Conservation (phyloP, 2,888 invertebrate genomes). For the Drosophila buzzatii region DNA sequence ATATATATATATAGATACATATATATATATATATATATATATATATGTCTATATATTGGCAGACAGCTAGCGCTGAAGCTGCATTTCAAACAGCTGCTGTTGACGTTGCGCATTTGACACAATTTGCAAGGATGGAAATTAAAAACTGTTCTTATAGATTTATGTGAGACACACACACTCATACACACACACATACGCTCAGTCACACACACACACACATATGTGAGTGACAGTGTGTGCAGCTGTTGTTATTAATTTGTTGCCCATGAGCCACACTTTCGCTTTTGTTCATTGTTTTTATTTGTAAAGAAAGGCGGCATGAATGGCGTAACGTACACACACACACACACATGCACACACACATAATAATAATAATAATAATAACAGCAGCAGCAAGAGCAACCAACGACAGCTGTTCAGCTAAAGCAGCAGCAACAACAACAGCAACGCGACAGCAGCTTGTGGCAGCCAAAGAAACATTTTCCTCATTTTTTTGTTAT, state of each 20-base stretch:
- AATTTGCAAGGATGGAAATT: slow-evolving; percentile 61
- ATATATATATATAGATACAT: neutral
- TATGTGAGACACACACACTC: slow-evolving; percentile 30
- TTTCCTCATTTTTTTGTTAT: neutral
- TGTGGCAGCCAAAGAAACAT: slow-evolving; percentile 38
- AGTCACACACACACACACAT: neutral
- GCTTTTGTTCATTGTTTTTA: slow-evolving; percentile 28
- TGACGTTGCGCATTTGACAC: slow-evolving; percentile 56
- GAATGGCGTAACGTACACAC: slow-evolving; percentile 49
- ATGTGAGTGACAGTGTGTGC: neutral
- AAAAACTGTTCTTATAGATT: slow-evolving; percentile 66
- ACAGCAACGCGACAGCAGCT: slow-evolving; percentile 30
- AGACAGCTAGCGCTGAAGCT: slow-evolving; percentile 18
- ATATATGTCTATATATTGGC: slow-evolving; percentile 1
- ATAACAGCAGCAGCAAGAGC: slow-evolving; percentile 31
- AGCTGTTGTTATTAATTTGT: slow-evolving; percentile 34
- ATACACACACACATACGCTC: neutral
- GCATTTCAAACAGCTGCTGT: slow-evolving; percentile 62
- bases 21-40: no score
- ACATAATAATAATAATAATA: slow-evolving; percentile 28
- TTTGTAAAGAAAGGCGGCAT: slow-evolving; percentile 30
- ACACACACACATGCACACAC: slow-evolving; percentile 16
- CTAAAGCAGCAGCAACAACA: slow-evolving; percentile 25
- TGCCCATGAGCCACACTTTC: slow-evolving; percentile 20
- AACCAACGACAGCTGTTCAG: slow-evolving; percentile 53